phyloP scores from a whole-genome alignment of 2,113 vertebrate genomes.

The Prietella phreatophila region DNA sequence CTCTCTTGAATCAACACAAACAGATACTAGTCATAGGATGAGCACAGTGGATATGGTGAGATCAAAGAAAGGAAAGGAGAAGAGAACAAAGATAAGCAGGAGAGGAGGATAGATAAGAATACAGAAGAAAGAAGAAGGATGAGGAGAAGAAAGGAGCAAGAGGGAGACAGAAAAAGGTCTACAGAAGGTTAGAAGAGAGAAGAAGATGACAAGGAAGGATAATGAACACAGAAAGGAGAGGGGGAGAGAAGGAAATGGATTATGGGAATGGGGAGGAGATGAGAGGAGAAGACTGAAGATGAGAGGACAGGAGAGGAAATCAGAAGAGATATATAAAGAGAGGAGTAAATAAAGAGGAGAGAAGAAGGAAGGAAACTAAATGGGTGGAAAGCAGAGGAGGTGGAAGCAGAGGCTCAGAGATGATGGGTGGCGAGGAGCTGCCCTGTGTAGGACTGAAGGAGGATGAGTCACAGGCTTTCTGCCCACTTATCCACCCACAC shows the following conservation, averaged over 20 bases:
- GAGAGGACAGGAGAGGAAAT: background rate
- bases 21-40: constrained; percentile 31
- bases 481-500: constrained; percentile 57
- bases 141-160: background rate
- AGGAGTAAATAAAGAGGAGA: constrained; percentile 5
- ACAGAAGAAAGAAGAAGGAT: background rate
- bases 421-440: constrained; percentile 32
- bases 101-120: background rate
- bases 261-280: background rate
- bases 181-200: background rate
- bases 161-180: background rate
- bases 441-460: constrained; percentile 47
- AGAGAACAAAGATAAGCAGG: background rate
- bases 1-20: constrained; percentile 41
- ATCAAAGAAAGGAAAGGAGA: background rate
- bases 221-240: background rate
- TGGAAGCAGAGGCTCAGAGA: constrained; percentile 23
- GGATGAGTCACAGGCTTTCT: constrained; percentile 54
- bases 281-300: background rate
- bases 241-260: background rate
- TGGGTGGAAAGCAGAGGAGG: constrained; percentile 8
- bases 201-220: background rate
- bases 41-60: background rate
- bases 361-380: background rate
- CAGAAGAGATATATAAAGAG: background rate